Conservation (phyloP, 2,113 vertebrate species). For the Podarcis raffonei region DNA sequence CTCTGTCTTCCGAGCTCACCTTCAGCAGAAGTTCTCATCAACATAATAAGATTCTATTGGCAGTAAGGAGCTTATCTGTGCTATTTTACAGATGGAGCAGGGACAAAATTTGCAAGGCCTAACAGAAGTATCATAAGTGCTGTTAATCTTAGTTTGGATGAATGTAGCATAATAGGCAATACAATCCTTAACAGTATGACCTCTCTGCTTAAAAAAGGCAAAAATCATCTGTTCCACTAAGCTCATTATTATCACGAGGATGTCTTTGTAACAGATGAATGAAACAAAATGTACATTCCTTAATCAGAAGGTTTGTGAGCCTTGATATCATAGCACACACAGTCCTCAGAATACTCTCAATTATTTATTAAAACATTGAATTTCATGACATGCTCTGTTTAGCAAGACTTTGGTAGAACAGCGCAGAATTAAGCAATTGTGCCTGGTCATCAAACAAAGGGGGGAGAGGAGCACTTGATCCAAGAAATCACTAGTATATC, state of each 20-base stretch:
- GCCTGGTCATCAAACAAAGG: not conserved
- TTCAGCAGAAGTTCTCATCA: not conserved
- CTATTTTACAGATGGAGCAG: not conserved
- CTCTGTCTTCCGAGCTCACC: not conserved
- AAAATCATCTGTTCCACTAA: not conserved
- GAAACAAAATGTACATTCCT: not conserved
- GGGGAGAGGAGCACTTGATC: not conserved
- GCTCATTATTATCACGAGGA: not conserved
- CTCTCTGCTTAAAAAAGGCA: not conserved
- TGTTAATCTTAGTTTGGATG: not conserved
- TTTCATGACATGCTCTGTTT: not conserved
- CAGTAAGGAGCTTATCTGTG: not conserved
- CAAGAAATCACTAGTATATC: not conserved
- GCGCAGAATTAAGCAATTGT: not conserved
- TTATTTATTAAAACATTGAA: slow-evolving; percentile 11
- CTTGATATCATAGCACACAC: accelerated
- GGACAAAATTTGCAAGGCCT: not conserved
- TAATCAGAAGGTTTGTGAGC: not conserved
- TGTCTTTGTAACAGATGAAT: not conserved
- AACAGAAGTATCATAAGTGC: not conserved
- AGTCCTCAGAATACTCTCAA: not conserved
- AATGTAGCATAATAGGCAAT: accelerated
- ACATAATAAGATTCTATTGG: not conserved
- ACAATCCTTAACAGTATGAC: accelerated
- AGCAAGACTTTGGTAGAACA: accelerated